Base-by-base conservation (phyloP, 2,113 vertebrate species). In the Tringa solitaria region DNA sequence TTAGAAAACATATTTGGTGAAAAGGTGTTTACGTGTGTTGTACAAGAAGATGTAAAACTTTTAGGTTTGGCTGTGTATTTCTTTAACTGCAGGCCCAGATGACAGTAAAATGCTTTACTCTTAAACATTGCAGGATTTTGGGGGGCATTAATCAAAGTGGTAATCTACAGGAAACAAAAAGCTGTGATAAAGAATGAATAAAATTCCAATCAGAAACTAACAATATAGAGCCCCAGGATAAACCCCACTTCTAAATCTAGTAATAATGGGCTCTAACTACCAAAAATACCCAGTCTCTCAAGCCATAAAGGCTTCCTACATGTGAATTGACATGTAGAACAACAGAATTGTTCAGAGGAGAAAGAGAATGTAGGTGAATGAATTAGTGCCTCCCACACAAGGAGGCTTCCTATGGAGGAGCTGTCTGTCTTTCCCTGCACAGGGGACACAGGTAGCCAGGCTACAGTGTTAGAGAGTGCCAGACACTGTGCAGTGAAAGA, bases 381-480 rank as follows among this genome's bases (percentile, higher is more conserved):
- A 89, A 48, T 46, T 48, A 37, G 5, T 56, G 18, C 5, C 43
- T 81, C 27, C 43, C 10, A 28, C 2, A 3, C 30, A 51, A n/a
- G 4, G 6, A 50, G 2, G 26, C 28, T 80, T 83, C 14, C 50
- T 43, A 2, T 9, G 23, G 53, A 79, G 35, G 8, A 43, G 6
- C 3, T 56, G 14, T 15, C 59, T 64, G 22, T 41, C 51, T 79
- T 43, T 76, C 37, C 27, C 30, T 33, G 4, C 1, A 7, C 22
- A 41, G 13, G 11, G 6, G 7, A 5, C 10, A 48, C 0, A 0
- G 10, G 12, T 32, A 69, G 6, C 16, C 45, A 43, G n/a, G 27
- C 5, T 39, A 28, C 11, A 45, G 12, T 6, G 3, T 23, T 20
- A 27, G 3, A 39, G 17, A 21, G 3, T 56, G 12, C 24, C 67